Evolutionary conservation across 2,888 invertebrate species (phyloP).

Genomic region (Branchinecta sandiegonensis): DNA sequence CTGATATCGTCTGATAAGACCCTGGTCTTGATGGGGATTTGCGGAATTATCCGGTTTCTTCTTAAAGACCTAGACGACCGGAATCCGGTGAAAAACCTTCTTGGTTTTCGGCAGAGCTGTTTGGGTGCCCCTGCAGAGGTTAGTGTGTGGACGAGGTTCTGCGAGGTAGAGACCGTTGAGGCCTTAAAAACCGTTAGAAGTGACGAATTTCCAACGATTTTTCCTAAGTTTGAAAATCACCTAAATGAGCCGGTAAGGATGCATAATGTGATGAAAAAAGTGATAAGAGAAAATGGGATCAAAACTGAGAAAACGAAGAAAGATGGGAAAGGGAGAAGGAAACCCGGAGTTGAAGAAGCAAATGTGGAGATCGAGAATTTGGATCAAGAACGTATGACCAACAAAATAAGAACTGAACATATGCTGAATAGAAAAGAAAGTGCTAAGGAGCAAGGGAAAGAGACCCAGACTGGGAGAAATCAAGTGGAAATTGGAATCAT

Average conservation of each 20-base stretch:
- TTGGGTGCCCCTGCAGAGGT: slow-evolving; percentile 66
- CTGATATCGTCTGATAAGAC: slow-evolving; percentile 41
- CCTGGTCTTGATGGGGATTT: slow-evolving; percentile 57
- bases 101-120: slow-evolving; percentile 67
- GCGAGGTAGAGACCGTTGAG: slow-evolving; percentile 53
- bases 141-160: slow-evolving; percentile 80
- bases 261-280: slow-evolving; percentile 64
- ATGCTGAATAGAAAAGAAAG: background rate
- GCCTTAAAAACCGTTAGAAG: slow-evolving; percentile 30
- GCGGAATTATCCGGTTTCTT: slow-evolving; percentile 52
- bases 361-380: slow-evolving; percentile 30
- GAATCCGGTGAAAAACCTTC: slow-evolving; percentile 33
- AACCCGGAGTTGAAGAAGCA: too few relatives aligned
- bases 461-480: too few relatives aligned
- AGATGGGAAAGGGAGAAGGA: slow-evolving; percentile 32
- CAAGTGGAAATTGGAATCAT: too few relatives aligned
- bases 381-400: slow-evolving; percentile 31
- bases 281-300: slow-evolving; percentile 26
- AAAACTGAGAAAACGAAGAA: slow-evolving; percentile 32
- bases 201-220: slow-evolving; percentile 45
- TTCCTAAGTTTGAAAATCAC: slow-evolving; percentile 67
- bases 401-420: slow-evolving; percentile 20
- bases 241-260: slow-evolving; percentile 64
- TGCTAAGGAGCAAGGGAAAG: too few relatives aligned
- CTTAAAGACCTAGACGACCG: slow-evolving; percentile 34